Base-by-base conservation (phyloP, 2,113 vertebrate genomes). In the Megalops atlanticus region DNA sequence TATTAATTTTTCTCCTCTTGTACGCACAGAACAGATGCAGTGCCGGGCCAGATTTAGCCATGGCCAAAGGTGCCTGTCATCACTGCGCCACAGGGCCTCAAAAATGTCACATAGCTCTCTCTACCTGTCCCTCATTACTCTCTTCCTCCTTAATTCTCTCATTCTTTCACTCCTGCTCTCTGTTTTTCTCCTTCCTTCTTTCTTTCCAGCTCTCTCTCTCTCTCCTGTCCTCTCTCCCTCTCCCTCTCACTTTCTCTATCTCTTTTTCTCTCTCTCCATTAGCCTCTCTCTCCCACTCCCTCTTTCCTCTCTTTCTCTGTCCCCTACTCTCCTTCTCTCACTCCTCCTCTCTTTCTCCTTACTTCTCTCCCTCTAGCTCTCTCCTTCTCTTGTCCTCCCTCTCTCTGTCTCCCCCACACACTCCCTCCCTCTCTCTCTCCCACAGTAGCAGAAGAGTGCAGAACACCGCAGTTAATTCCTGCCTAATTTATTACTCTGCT, bases 401-500 rank as follows among this genome's bases (percentile, higher is more conserved):
- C 7, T 33, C 64, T 14, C 31, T 15, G 10, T 35, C 31, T 35
- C 68, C 27, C 68, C 35, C 31, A 64, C 49, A 82, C 78, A 35
- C 78, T 40, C 79, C 49, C 54, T 68, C 76, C 75, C 78, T 64
- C 70, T 82, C 76, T 82, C 54, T 79, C 85, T 80, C 88, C 80
- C 75, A 78, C 85, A 77, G 79, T 86, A 85, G 83, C 76, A 76
- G 89, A 68, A 71, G 84, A 77, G 82, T 86, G 89, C 91, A 96
- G 96, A 96, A 95, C 95, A 95, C 96, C 96, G 94, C 96, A 98
- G 95, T 98, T 98, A 96, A 98, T 98, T 97, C 96, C 96, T 95
- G 95, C 95, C 95, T 98, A 97, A 98, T 98, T 98, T 98, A 98
- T 98, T 96, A 97, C 97, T 94, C 95, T 95, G 95, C 94, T 94